phyloP scores from a whole-genome alignment of 1,140 invertebrate species.

The Pogonomyrmex barbatus region DNA sequence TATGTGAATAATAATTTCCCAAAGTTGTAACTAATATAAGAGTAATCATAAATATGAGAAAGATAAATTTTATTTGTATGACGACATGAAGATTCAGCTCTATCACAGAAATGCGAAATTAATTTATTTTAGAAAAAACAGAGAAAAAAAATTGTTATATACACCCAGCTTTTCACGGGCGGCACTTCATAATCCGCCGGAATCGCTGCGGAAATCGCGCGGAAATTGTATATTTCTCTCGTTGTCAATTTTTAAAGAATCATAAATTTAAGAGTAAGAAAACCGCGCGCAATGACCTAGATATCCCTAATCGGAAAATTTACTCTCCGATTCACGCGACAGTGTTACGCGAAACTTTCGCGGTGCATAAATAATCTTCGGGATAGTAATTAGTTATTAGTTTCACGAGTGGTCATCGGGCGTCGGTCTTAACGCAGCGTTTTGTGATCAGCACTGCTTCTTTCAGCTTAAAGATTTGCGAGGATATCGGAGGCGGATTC shows the following conservation, averaged over 20 bases:
- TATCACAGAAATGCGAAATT: constrained; percentile 12
- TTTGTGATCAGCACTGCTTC: constrained; percentile 35
- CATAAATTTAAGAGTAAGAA: constrained; percentile 26
- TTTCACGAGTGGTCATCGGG: constrained; percentile 40
- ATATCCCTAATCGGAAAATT: constrained; percentile 22
- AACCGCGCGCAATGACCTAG: background rate
- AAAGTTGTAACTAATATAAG: constrained; percentile 4
- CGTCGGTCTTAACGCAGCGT: constrained; percentile 38
- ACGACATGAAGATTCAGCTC: constrained; percentile 39
- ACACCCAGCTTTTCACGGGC: constrained; percentile 7
- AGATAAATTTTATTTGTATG: constrained; percentile 40
- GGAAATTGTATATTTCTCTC: background rate
- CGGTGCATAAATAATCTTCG: constrained; percentile 48
- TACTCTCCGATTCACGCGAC: constrained; percentile 41
- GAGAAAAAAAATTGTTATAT: background rate
- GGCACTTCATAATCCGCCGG: background rate
- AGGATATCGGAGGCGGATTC: constrained; percentile 2
- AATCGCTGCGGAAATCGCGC: background rate
- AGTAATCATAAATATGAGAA: constrained; percentile 22
- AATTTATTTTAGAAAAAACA: constrained; percentile 56
- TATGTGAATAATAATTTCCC: constrained; percentile 47
- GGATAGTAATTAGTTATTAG: constrained; percentile 52
- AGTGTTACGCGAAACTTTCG: constrained; percentile 4
- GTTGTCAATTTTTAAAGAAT: constrained; percentile 24
- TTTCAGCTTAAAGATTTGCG: background rate